phyloP scores from a whole-genome alignment of 1,140 invertebrate species.

The Vanessa atalanta region DNA sequence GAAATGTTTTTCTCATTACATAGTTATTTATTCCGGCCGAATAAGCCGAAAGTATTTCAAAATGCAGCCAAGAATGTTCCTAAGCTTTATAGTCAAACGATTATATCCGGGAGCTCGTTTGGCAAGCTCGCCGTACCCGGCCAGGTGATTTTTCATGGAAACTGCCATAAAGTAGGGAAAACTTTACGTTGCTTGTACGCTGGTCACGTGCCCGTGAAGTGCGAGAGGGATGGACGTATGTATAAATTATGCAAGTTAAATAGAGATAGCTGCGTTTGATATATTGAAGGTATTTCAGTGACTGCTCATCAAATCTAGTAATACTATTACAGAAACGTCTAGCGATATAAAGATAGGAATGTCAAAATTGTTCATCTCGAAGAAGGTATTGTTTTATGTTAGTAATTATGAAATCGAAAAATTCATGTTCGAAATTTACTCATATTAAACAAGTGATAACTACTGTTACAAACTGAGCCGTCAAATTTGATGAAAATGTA shows the following conservation, averaged over 20 bases:
- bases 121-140: constrained; percentile 32
- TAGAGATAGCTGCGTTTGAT: constrained; percentile 21
- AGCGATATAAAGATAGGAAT: background rate
- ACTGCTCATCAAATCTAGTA: constrained; percentile 20
- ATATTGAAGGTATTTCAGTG: constrained; percentile 36
- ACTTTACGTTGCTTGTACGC: constrained; percentile 43
- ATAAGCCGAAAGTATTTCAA: constrained; percentile 12
- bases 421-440: too few relatives aligned
- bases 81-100: constrained; percentile 32
- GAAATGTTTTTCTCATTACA: background rate
- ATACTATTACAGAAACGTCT: background rate
- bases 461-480: too few relatives aligned
- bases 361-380: too few relatives aligned
- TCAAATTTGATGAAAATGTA: too few relatives aligned
- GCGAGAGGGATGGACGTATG: constrained; percentile 17
- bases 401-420: too few relatives aligned
- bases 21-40: constrained; percentile 10
- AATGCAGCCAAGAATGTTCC: constrained; percentile 24
- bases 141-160: constrained; percentile 53
- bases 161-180: constrained; percentile 47
- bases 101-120: constrained; percentile 43
- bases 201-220: constrained; percentile 40
- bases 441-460: too few relatives aligned
- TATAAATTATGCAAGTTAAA: constrained; percentile 19
- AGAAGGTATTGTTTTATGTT: too few relatives aligned